Base-by-base conservation (phyloP, 2,113 vertebrate species). In the Dasypus novemcinctus region DNA sequence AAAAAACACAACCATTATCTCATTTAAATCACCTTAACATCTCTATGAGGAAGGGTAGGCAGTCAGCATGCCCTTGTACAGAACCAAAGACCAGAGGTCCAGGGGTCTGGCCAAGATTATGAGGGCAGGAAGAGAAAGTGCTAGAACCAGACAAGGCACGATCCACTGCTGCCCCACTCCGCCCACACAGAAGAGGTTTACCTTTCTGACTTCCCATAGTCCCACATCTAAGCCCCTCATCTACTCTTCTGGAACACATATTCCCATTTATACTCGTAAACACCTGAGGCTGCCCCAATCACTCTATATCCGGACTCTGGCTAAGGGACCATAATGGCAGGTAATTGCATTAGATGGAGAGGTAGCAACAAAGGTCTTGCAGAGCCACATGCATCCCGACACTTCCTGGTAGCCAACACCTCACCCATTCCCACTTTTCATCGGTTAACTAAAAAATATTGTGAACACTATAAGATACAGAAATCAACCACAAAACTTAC, bases 401-500 rank as follows among this genome's bases (percentile, higher is more conserved):
- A 27, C 18, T 7, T 4, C 27, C 74, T 43, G 7, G 7, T 7
- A 41, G 18, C 49, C 68, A 31, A 7, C 0, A 13, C 20, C 41
- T n/a, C 10, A 0, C 36, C 69, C 0, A 8, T 2, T 15, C 6
- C 4, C 46, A 2, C 31, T 2, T 23, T 33, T 29, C 12, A 2
- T 4, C 10, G 41, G 0, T 33, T n/a, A 0, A 7, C 21, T 0
- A 20, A 41, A 41, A 10, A 3, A 21, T 18, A 20, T n/a, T 1
- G 20, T 41, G 7, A 46, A 27, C 43, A 11, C 38, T 6, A 2
- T 9, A 7, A 49, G 4, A 36, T 12, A 29, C 3, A 63, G 52
- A 63, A 82, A 15, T 21, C 25, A 4, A 17, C 7, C 8, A 5
- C 18, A n/a, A 38, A 17, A 95, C 96, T 97, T 69, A 97, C 96